Evolutionary conservation across 2,113 vertebrate genomes (phyloP).

Genomic region (Brevimyrus niger): DNA sequence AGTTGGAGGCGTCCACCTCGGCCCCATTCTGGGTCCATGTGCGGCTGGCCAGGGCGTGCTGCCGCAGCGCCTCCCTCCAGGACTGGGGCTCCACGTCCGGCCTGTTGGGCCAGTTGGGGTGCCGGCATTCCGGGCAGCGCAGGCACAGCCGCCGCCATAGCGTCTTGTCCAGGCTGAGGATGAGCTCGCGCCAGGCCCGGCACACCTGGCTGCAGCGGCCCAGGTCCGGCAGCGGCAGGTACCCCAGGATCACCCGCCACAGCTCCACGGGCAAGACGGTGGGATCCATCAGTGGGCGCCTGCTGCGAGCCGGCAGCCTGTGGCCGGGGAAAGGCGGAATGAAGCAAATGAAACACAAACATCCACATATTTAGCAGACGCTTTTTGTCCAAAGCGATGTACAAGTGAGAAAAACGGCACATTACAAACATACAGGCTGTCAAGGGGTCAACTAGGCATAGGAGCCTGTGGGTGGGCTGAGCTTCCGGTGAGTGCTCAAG

Average conservation of each 20-base stretch:
- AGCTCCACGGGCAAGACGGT: slow-evolving; percentile 66
- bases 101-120: slow-evolving; percentile 79
- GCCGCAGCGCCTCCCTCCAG: slow-evolving; percentile 77
- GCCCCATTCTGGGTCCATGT: slow-evolving; percentile 71
- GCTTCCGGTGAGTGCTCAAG: background rate
- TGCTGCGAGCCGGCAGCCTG: background rate
- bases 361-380: background rate
- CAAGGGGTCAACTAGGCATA: background rate
- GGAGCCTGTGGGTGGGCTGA: background rate
- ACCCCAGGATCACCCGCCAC: slow-evolving; percentile 77
- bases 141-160: slow-evolving; percentile 82
- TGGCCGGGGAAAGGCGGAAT: background rate
- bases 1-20: slow-evolving; percentile 67
- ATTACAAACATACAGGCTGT: background rate
- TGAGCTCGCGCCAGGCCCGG: slow-evolving; percentile 70
- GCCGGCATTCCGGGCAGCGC: slow-evolving; percentile 66
- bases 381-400: too few relatives aligned
- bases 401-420: background rate
- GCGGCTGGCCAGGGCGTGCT: slow-evolving; percentile 69
- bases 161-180: slow-evolving; percentile 81
- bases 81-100: slow-evolving; percentile 66
- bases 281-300: slow-evolving; percentile 57
- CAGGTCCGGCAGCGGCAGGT: slow-evolving; percentile 71
- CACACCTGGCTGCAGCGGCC: slow-evolving; percentile 80
- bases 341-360: background rate